Conservation (phyloP, 30 jellyfish, hydroid and myxozoan genomes). For the Cassiopea xamachana region DNA sequence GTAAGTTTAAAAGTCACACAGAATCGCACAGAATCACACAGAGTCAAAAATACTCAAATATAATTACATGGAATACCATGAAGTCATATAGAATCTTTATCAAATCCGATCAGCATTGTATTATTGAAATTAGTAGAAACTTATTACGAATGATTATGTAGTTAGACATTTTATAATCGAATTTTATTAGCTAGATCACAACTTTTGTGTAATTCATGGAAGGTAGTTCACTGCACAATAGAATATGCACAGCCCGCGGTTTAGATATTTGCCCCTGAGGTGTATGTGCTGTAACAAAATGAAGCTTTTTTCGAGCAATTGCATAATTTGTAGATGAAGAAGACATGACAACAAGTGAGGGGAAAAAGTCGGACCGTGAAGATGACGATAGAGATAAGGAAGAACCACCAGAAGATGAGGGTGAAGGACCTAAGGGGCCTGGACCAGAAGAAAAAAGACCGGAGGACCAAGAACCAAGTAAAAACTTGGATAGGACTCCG, state of each 20-base stretch:
- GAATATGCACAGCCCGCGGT: neutral
- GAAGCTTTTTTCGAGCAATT: conserved; percentile 14
- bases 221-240: neutral
- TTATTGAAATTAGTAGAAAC: neutral
- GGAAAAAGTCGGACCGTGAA: conserved; percentile 54
- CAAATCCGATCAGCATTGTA: neutral
- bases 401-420: conserved; percentile 39
- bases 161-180: neutral
- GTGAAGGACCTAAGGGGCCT: conserved; percentile 30
- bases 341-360: conserved; percentile 59
- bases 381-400: conserved; percentile 31
- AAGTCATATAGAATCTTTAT: neutral
- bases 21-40: too few relatives aligned
- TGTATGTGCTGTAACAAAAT: neutral
- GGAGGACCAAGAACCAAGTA: conserved; percentile 40
- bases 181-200: conserved; percentile 1
- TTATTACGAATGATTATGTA: neutral
- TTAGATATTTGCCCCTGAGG: neutral
- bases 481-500: conserved; percentile 24
- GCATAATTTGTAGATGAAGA: conserved; percentile 52
- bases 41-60: too few relatives aligned
- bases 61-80: too few relatives aligned
- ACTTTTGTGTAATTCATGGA: neutral
- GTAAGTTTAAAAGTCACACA: too few relatives aligned
- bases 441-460: conserved; percentile 37